Evolutionary conservation across 1,140 invertebrate species (phyloP), one percentile per base, ranked within the genome.

Genomic region (Meloidogyne floridensis): DNA sequence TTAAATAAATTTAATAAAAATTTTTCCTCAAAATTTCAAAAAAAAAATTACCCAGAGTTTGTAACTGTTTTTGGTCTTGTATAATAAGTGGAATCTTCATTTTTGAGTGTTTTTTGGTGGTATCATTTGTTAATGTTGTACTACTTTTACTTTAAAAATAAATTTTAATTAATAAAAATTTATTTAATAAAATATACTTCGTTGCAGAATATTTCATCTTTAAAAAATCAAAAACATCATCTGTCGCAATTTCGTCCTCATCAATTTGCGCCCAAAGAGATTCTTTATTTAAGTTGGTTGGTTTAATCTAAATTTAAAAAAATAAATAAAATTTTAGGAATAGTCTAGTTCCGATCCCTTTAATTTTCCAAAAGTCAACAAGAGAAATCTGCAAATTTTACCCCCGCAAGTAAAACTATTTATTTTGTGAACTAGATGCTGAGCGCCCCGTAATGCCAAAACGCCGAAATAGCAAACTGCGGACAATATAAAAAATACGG

Each of bases 181-280:
- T 18, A 71, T 15, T 42, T 47, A 69, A n/a, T 59, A 32, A 77
- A 81, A 51, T 32, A 7, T 20, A 82, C 79, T 56, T 83, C 2
- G 80, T 42, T 15, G 82, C 56, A 43, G 82, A 83, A 79, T 85
- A 86, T 72, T 83, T 86, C 20, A 59, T 42, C 51, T 84, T 87
- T 47, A 85, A 69, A 65, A 70, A 47, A 13, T 77, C 76, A 47
- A 87, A 85, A 69, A 85, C 65, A 59, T 84, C 82, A 20, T 85
- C 81, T 9, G 76, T 69, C 2, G 86, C 85, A 42, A 85, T 42
- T 69, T 85, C 82, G 0, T 47, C n/a, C 43, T 85, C 84, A 72
- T 75, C 82, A 75, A 83, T 85, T 71, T 82, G 59, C 8, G 85
- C 78, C 84, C 84, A 85, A 5, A 85, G 20, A n/a, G 84, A 85